Conservation (phyloP, 1,140 invertebrate species). For the Drosophila eugracilis region DNA sequence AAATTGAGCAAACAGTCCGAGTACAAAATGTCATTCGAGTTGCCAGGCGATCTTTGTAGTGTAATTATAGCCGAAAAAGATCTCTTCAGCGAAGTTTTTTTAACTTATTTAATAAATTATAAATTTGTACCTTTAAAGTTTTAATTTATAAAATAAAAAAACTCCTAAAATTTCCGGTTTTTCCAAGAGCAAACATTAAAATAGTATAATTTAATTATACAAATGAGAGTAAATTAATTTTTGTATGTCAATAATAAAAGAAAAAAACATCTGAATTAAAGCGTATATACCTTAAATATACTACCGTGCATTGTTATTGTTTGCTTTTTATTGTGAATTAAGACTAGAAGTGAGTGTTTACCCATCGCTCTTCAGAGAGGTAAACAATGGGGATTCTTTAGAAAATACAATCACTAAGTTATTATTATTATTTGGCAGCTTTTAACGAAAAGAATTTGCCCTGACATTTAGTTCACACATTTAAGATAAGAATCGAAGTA, state of each 20-base stretch:
- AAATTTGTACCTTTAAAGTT: not conserved
- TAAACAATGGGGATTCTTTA: conserved; percentile 1
- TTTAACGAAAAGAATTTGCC: not conserved
- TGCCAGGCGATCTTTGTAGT: conserved; percentile 36
- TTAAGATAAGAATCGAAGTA: not conserved
- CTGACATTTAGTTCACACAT: not conserved
- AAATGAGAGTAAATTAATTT: too few relatives aligned
- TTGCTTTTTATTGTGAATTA: too few relatives aligned
- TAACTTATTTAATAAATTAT: not conserved
- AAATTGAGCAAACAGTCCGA: conserved; percentile 55
- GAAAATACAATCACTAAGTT: not conserved
- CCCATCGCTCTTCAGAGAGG: not conserved
- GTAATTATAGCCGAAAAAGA: conserved; percentile 14
- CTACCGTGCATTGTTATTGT: not conserved
- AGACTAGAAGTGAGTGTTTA: conserved; percentile 3
- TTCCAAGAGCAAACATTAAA: too few relatives aligned
- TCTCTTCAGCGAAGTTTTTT: too few relatives aligned
- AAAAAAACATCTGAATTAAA: too few relatives aligned
- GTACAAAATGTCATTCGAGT: conserved; percentile 28
- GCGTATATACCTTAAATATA: not conserved
- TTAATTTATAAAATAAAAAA: too few relatives aligned
- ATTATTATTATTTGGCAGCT: not conserved
- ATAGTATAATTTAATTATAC: too few relatives aligned
- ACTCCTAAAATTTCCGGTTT: too few relatives aligned
- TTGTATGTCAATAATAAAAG: too few relatives aligned